Base-by-base conservation (phyloP, 2,888 invertebrate genomes). In the Eutolmus rufibarbis region DNA sequence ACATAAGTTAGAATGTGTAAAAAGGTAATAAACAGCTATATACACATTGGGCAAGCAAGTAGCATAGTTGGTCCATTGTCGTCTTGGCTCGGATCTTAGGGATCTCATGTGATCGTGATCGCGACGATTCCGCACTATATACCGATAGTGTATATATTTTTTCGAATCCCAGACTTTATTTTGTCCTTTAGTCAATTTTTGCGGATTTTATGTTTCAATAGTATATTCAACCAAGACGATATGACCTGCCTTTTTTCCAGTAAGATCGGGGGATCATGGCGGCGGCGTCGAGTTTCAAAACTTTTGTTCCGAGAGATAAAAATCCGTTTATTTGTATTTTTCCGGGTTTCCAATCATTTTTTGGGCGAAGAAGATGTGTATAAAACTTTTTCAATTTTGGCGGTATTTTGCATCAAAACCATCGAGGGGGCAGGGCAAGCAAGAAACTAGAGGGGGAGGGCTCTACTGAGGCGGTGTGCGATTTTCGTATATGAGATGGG, bases 231-330 rank as follows among this genome's bases (percentile, higher is more conserved):
- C 76, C 37, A 76, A 76, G 37, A 76, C 76, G 76, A 76, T 37
- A 76, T 19, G 76, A 76, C 34, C 76, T 76, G 76, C 37, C 76
- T 76, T 76, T 76, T 16, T 46, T 76, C 31, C 16, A 23, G 51
- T 46, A 79, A 57, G 46, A 82, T 37, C 51, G 46, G 82, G 46
- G 82, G 82, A 51, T 82, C 51, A 82, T 82, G 82, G 82, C 82
- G 82, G 82, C 51, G 82, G 82, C 82, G 40, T 57, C 82, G 66
- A 82, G 82, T 82, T 76, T 76, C 76, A 37, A n/a, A 76, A 37
- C 76, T 37, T 40, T 37, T n/a, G 28, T 76, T 40, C 34, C 76
- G 34, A 51, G 66, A 66, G 8, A 66, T 46, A 16, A 66, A 66
- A 8, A 66, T 66, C 66, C 66, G 66, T 66, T 7, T 57, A 12